Percentiles rank a stretch among this genome's conserved stretches.
Conservation (phyloP, 2,797 vertebrate species). For the Artibeus lituratus region DNA sequence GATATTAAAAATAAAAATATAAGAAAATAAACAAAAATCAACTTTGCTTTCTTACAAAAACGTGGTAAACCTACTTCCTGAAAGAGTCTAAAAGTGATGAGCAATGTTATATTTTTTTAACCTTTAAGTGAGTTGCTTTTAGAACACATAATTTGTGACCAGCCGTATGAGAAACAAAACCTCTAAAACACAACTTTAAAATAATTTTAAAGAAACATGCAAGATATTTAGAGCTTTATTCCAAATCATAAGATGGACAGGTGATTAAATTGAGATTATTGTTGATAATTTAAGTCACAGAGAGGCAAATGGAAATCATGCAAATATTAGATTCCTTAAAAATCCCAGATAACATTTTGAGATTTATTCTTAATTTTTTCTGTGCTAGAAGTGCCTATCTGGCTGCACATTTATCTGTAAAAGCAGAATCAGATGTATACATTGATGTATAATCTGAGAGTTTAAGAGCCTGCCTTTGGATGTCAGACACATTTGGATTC, state of each 20-base stretch:
- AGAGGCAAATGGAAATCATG: constrained; percentile 12
- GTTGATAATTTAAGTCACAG: background rate
- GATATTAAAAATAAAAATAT: constrained; percentile 20
- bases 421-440: background rate
- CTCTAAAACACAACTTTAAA: background rate
- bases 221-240: background rate
- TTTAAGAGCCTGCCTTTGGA: background rate
- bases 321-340: constrained; percentile 21
- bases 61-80: constrained; percentile 2
- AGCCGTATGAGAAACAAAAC: constrained; percentile 40
- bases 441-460: background rate
- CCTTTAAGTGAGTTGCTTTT: constrained; percentile 36
- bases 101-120: constrained; percentile 1
- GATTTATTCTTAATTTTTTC: background rate
- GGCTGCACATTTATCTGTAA: background rate
- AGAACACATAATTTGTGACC: background rate
- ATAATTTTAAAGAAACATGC: background rate
- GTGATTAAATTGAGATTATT: background rate
- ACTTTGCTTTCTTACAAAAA: background rate
- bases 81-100: background rate
- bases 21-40: constrained; percentile 35
- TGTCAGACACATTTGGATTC: background rate
- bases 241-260: background rate
- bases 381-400: background rate
- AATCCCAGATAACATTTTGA: constrained; percentile 18